Evolutionary conservation across 2,797 vertebrate species (phyloP).

Genomic region (Kryptopterus vitreolus): DNA sequence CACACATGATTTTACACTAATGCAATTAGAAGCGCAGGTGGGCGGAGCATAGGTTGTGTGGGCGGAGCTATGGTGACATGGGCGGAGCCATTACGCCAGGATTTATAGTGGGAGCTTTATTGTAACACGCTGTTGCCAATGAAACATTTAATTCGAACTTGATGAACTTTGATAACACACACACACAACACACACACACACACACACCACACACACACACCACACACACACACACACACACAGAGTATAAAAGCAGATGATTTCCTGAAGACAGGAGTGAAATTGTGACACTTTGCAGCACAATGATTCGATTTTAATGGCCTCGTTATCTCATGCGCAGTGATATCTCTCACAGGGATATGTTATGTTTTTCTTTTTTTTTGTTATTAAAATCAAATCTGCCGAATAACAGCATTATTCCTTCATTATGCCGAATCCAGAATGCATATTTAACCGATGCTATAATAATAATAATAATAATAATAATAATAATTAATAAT

Average conservation of each 20-base stretch:
- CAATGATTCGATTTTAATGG: constrained; percentile 37
- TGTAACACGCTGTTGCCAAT: too few species aligned
- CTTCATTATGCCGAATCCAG: not conserved
- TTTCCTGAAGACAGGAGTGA: not conserved
- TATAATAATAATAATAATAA: not conserved
- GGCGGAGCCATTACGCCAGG: constrained; percentile 43
- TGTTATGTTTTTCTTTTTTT: too few species aligned
- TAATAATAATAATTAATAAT: too few species aligned
- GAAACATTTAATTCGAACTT: too few species aligned
- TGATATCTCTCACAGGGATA: constrained; percentile 12
- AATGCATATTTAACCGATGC: not conserved
- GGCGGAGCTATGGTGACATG: constrained; percentile 28
- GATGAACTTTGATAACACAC: too few species aligned
- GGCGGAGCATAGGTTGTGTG: constrained; percentile 49
- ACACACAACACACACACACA: constrained; percentile 11
- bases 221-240: not conserved
- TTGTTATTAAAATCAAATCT: too few species aligned
- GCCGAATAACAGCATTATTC: not conserved
- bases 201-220: constrained; percentile 12
- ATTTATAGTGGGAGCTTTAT: constrained; percentile 53
- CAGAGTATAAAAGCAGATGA: not conserved
- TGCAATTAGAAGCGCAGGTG: constrained; percentile 55
- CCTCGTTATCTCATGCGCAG: constrained; percentile 32
- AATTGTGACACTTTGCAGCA: constrained; percentile 36
- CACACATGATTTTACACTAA: constrained; percentile 67